Evolutionary conservation across 2,888 invertebrate species (phyloP).

Genomic region (Drosophila mimetica): DNA sequence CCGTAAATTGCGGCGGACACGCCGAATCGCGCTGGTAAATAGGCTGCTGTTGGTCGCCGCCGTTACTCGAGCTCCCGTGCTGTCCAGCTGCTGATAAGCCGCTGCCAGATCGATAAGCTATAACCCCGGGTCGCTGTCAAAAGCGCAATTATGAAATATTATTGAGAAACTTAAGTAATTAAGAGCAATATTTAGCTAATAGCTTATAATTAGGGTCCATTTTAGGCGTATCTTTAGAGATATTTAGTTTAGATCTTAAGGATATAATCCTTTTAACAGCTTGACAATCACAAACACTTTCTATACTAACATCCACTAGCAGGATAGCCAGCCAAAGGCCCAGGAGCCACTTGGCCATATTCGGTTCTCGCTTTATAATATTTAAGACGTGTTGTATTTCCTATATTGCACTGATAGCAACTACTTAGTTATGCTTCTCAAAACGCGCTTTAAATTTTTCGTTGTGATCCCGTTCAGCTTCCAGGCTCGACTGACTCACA

Average conservation of each 20-base stretch:
- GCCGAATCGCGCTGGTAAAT: conserved; percentile 70
- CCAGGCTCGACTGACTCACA: conserved; percentile 71
- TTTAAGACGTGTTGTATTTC: conserved; percentile 16
- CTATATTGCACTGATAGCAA: conserved; percentile 46
- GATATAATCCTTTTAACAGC: background rate
- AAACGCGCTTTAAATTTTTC: conserved; percentile 29
- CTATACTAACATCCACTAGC: conserved; percentile 58
- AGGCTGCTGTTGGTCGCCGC: conserved; percentile 58
- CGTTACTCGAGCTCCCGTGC: conserved; percentile 35
- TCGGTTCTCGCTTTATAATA: conserved; percentile 10
- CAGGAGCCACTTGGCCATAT: conserved; percentile 48
- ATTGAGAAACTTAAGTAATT: conserved; percentile 24
- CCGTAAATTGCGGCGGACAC: conserved; percentile 85
- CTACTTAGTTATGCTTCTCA: conserved; percentile 8
- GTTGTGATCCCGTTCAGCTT: conserved; percentile 54
- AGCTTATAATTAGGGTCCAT: conserved; percentile 27
- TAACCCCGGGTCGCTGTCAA: conserved; percentile 72
- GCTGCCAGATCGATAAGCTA: conserved; percentile 71
- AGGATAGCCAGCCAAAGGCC: conserved; percentile 54
- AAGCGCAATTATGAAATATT: conserved; percentile 50
- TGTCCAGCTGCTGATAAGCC: conserved; percentile 71
- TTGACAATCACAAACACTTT: background rate
- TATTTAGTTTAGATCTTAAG: background rate
- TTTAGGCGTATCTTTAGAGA: background rate
- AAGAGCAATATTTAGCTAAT: conserved; percentile 1